Evolutionary conservation across 2,888 invertebrate species (phyloP).

Genomic region (Drosophila melanocephala): DNA sequence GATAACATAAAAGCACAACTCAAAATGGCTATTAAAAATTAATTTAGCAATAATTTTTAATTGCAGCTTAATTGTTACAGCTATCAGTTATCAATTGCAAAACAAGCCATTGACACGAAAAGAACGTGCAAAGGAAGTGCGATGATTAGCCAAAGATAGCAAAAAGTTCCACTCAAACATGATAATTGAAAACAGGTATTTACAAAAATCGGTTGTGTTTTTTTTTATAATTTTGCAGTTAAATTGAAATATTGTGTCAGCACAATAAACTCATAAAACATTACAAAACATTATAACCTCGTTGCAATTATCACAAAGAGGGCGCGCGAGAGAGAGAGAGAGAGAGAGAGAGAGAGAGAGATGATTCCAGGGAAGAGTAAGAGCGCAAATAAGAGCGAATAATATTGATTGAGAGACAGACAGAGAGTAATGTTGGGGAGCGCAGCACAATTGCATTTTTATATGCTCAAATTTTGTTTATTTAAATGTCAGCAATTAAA

Average conservation of each 20-base stretch:
- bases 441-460: slow-evolving; percentile 53
- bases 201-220: slow-evolving; percentile 1
- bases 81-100: slow-evolving; percentile 28
- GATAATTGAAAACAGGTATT: slow-evolving; percentile 4
- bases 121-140: slow-evolving; percentile 43
- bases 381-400: slow-evolving; percentile 20
- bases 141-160: slow-evolving; percentile 21
- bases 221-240: slow-evolving; percentile 21
- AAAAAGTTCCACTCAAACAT: slow-evolving; percentile 10
- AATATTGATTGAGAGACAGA: background rate
- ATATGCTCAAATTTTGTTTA: slow-evolving; percentile 49
- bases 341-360: slow-evolving; percentile 31
- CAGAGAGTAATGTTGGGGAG: slow-evolving; percentile 9
- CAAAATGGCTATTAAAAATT: slow-evolving; percentile 32
- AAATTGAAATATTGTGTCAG: slow-evolving; percentile 33
- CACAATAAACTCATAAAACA: slow-evolving; percentile 63
- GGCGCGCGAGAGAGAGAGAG: slow-evolving; percentile 9
- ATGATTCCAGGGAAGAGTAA: slow-evolving; percentile 13
- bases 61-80: slow-evolving; percentile 52
- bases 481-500: slow-evolving; percentile 50
- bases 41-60: slow-evolving; percentile 50
- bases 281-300: slow-evolving; percentile 72
- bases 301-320: slow-evolving; percentile 52
- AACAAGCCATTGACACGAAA: slow-evolving; percentile 35
- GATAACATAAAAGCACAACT: slow-evolving; percentile 35